Percentiles rank a stretch among this genome's conserved stretches.
Evolutionary conservation across 1,140 invertebrate genomes (phyloP).

Genomic region (Zaprionus africanus): DNA sequence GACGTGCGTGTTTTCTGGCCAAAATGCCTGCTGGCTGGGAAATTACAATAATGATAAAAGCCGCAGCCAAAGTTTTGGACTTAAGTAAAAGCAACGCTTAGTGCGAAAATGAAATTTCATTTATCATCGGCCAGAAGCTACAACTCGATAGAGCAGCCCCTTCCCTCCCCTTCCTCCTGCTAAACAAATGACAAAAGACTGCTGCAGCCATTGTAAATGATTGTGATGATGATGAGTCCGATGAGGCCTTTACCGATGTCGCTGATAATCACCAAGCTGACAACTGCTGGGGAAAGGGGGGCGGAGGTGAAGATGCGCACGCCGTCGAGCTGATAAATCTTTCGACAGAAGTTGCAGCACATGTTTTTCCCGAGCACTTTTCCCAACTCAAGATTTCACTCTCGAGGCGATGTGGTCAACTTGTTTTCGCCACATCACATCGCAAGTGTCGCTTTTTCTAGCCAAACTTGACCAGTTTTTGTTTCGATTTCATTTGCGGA

Average conservation of each 20-base stretch:
- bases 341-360: slow-evolving; percentile 55
- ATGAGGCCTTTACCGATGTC: slow-evolving; percentile 43
- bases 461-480: slow-evolving; percentile 61
- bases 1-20: slow-evolving; percentile 55
- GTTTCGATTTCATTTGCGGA: slow-evolving; percentile 74
- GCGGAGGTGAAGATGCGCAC: slow-evolving; percentile 2
- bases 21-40: slow-evolving; percentile 46
- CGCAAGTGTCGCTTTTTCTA: no score
- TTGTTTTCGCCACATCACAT: slow-evolving; percentile 57
- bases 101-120: slow-evolving; percentile 65
- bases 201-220: slow-evolving; percentile 56
- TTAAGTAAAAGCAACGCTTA: slow-evolving; percentile 57
- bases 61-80: slow-evolving; percentile 57
- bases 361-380: slow-evolving; percentile 71
- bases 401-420: slow-evolving; percentile 55
- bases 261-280: slow-evolving; percentile 4
- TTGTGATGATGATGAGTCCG: slow-evolving; percentile 43
- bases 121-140: slow-evolving; percentile 61
- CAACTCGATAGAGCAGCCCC: slow-evolving; percentile 7
- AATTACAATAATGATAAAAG: slow-evolving; percentile 75
- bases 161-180: not conserved
- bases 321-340: slow-evolving; percentile 53
- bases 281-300: not conserved
- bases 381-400: slow-evolving; percentile 69
- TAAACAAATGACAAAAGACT: slow-evolving; percentile 73